Percentiles rank a stretch among this genome's conserved stretches.
These are phyloP conservation scores for Meteorus cinctellus DNA, from an alignment of 2,888 invertebrate genomes.

Conservation along the genomic window DNA sequence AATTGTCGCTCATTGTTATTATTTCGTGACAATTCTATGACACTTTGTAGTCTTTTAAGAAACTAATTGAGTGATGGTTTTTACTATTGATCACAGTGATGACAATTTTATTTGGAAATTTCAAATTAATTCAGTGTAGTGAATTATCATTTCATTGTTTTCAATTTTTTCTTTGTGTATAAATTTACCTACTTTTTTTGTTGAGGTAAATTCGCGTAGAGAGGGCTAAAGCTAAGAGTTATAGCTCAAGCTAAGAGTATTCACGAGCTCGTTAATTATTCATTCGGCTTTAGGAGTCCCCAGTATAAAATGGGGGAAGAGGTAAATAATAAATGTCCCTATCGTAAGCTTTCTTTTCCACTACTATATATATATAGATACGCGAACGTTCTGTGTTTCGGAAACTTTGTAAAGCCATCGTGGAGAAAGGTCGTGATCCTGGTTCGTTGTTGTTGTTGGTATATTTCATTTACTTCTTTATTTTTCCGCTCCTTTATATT, in stretches of 20 bases:
- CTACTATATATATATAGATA: not conserved
- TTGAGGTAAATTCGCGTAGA: slow-evolving; percentile 12
- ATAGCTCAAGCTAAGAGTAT: slow-evolving; percentile 21
- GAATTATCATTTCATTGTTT: slow-evolving; percentile 17
- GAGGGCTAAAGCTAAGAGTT: slow-evolving; percentile 29
- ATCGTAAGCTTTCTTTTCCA: slow-evolving; percentile 39
- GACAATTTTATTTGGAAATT: too few relatives aligned
- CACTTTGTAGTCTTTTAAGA: too few relatives aligned
- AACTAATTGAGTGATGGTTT: too few relatives aligned
- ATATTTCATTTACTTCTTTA: slow-evolving; percentile 26
- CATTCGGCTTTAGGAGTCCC: slow-evolving; percentile 41
- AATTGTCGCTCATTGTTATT: too few relatives aligned
- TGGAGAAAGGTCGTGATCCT: slow-evolving; percentile 21
- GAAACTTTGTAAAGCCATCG: slow-evolving; percentile 24
- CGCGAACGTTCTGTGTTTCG: slow-evolving; percentile 1
- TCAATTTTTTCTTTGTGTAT: not conserved
- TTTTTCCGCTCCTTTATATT: slow-evolving; percentile 4
- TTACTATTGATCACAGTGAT: too few relatives aligned
- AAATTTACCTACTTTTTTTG: not conserved
- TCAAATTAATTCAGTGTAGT: not conserved
- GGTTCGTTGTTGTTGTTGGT: slow-evolving; percentile 30
- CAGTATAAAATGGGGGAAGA: slow-evolving; percentile 37
- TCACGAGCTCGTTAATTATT: slow-evolving; percentile 44
- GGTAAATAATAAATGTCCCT: slow-evolving; percentile 44
- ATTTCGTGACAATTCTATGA: too few relatives aligned